Evolutionary conservation across 2,888 invertebrate species (phyloP).

Genomic region (Teleogryllus oceanicus): DNA sequence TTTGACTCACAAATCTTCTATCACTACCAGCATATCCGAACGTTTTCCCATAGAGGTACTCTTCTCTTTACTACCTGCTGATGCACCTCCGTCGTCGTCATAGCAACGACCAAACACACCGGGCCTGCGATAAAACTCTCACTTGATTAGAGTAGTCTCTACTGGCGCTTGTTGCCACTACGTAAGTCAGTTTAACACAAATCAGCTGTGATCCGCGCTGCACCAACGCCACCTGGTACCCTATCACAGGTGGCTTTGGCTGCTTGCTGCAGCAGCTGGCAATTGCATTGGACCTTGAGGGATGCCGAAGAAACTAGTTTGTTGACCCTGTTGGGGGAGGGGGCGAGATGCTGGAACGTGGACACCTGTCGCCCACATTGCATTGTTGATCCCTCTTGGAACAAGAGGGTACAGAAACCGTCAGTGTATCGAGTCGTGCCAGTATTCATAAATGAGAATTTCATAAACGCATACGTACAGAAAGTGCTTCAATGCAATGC

Average conservation of each 20-base stretch:
- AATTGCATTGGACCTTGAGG: too few species aligned
- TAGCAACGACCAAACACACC: background rate
- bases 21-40: background rate
- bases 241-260: too few species aligned
- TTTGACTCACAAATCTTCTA: background rate
- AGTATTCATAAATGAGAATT: too few species aligned
- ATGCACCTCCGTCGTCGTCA: background rate
- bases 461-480: too few species aligned
- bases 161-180: background rate
- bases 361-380: background rate
- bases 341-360: background rate
- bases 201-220: background rate
- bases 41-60: background rate
- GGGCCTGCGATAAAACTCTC: background rate
- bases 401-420: too few species aligned
- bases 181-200: background rate
- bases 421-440: too few species aligned
- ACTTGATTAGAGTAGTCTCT: background rate
- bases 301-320: background rate
- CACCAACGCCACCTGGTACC: too few species aligned
- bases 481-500: too few species aligned
- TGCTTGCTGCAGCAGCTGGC: too few species aligned
- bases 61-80: background rate
- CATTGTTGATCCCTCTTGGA: too few species aligned
- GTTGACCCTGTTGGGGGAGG: background rate